Evolutionary conservation across 2,113 vertebrate genomes (phyloP).

Genomic region (Labeo rohita): DNA sequence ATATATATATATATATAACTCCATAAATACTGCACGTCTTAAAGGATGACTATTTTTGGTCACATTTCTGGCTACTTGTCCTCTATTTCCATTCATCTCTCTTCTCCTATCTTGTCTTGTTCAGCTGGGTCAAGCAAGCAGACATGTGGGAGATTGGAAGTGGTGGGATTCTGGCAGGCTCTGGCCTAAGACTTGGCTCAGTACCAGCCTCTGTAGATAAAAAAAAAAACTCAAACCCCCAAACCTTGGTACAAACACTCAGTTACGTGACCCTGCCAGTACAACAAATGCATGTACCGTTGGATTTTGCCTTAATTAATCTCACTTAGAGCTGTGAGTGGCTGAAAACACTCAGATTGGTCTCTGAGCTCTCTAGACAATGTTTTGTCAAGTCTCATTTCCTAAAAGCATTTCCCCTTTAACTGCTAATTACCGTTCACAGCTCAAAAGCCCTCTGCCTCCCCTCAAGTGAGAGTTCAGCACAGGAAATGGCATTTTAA

Average conservation of each 20-base stretch:
- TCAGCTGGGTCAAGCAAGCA: constrained; percentile 21
- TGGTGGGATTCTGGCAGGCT: constrained; percentile 17
- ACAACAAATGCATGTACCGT: background rate
- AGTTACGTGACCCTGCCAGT: background rate
- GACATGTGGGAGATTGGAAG: constrained; percentile 18
- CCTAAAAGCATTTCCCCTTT: constrained; percentile 41
- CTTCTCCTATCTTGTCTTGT: constrained; percentile 8
- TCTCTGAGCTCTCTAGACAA: constrained; percentile 9
- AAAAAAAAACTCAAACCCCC: background rate
- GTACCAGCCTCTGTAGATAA: background rate
- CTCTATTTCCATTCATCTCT: background rate
- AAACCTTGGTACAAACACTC: background rate
- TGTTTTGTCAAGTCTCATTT: constrained; percentile 35
- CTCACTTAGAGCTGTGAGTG: background rate
- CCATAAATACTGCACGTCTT: background rate
- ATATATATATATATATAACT: background rate
- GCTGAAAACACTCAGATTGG: constrained; percentile 4
- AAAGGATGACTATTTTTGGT: constrained; percentile 32
- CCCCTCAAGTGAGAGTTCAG: constrained; percentile 19
- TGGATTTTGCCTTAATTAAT: constrained; percentile 23
- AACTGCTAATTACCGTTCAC: constrained; percentile 43
- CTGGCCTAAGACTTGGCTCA: background rate
- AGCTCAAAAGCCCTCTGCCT: constrained; percentile 21
- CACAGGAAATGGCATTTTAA: constrained; percentile 45
- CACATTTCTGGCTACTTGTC: background rate